These are phyloP conservation scores for rabbit (Oryctolagus cuniculus) DNA, from an alignment of 2,113 vertebrate genomes.

Conservation along the genomic window DNA sequence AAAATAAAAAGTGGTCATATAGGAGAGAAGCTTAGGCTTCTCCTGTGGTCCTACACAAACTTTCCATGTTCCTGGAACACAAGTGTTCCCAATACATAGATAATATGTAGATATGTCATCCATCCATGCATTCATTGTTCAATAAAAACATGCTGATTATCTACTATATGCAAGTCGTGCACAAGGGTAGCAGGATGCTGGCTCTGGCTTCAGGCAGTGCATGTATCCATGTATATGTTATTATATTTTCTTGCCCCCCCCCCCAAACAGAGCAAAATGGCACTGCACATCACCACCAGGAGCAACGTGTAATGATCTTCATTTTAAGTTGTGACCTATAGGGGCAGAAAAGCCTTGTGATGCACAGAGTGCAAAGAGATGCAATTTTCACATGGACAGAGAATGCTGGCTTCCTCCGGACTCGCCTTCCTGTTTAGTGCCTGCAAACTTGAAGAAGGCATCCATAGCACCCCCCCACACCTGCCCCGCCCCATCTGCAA, in stretches of 20 bases:
- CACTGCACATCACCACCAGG: not conserved
- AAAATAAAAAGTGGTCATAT: not conserved
- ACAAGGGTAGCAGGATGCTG: not conserved
- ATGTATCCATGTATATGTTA: not conserved
- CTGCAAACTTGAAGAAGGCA: slow-evolving; percentile 33
- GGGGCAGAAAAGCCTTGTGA: not conserved
- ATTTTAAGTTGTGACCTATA: not conserved
- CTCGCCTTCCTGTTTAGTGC: not conserved
- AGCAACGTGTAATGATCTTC: not conserved
- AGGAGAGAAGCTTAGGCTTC: not conserved
- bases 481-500: not conserved
- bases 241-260: not conserved
- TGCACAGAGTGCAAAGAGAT: not conserved
- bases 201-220: not conserved
- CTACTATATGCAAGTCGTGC: not conserved
- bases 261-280: not conserved
- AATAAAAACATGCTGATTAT: not conserved
- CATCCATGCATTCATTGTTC: not conserved
- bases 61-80: slow-evolving; percentile 8
- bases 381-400: not conserved
- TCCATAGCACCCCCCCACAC: not conserved
- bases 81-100: not conserved
- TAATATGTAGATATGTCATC: not conserved
- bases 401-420: slow-evolving; percentile 4
- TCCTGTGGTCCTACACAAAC: not conserved